Conservation (phyloP, 2,888 invertebrate species). For the Ariolimax columbianus region DNA sequence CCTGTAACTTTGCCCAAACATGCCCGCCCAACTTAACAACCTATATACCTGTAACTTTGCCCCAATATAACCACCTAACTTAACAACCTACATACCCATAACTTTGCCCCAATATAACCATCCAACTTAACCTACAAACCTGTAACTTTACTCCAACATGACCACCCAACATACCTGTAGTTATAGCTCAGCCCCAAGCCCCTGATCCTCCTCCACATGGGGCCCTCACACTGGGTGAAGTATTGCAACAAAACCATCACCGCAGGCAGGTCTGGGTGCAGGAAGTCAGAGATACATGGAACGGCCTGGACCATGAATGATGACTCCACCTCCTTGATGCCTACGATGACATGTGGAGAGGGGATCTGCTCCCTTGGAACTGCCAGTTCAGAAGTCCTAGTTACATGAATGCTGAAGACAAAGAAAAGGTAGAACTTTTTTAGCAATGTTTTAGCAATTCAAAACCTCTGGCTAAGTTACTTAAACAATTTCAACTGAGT, state of each 20-base stretch:
- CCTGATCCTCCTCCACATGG: slow-evolving; percentile 91
- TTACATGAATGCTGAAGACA: slow-evolving; percentile 16
- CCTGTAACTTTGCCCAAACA: no score
- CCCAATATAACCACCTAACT: no score
- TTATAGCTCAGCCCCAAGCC: slow-evolving; percentile 92
- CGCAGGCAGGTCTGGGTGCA: slow-evolving; percentile 85
- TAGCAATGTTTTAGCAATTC: no score
- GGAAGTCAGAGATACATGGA: slow-evolving; percentile 84
- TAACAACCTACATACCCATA: no score
- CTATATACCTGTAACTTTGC: no score
- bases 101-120: not conserved
- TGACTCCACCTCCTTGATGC: slow-evolving; percentile 90
- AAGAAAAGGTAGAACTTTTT: not conserved
- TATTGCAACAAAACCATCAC: slow-evolving; percentile 90
- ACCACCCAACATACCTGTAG: slow-evolving; percentile 80
- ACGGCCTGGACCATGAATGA: slow-evolving; percentile 85
- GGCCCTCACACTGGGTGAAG: slow-evolving; percentile 92
- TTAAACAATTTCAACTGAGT: no score
- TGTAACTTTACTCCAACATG: not conserved
- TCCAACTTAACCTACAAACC: not conserved
- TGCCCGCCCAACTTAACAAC: no score
- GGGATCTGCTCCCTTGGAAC: slow-evolving; percentile 53
- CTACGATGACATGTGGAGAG: slow-evolving; percentile 82
- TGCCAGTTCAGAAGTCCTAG: slow-evolving; percentile 21
- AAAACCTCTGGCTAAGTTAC: no score